Evolutionary conservation across 2,888 invertebrate species (phyloP).

Genomic region (Eupithecia tripunctaria): DNA sequence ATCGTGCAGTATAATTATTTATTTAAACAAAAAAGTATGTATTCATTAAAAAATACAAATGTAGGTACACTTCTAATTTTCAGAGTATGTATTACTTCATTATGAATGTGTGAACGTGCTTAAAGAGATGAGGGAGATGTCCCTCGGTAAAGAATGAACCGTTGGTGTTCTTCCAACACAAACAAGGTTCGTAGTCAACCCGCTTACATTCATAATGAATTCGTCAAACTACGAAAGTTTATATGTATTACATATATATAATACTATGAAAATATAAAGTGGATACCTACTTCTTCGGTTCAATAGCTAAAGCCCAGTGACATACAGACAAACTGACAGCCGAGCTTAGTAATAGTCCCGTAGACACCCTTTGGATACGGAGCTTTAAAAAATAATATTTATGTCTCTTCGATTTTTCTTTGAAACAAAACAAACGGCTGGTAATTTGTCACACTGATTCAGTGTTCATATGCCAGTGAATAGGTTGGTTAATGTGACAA

Average conservation of each 20-base stretch:
- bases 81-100: too few species aligned
- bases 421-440: conserved; percentile 11
- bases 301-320: neutral
- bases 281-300: neutral
- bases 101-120: too few species aligned
- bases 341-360: neutral
- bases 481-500: conserved; percentile 43
- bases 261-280: neutral
- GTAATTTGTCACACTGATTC: conserved; percentile 30
- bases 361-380: neutral
- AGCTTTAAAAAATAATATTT: neutral
- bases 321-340: neutral
- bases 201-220: too few species aligned
- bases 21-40: neutral
- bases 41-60: too few species aligned
- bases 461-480: conserved; percentile 40
- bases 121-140: too few species aligned
- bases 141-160: too few species aligned
- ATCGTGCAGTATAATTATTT: neutral
- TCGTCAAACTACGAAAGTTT: too few species aligned
- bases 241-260: too few species aligned
- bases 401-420: neutral
- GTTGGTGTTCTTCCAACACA: too few species aligned
- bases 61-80: too few species aligned
- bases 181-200: too few species aligned